Conservation (phyloP, 2,797 vertebrate species). For the Rhabdophis nuchalis region DNA sequence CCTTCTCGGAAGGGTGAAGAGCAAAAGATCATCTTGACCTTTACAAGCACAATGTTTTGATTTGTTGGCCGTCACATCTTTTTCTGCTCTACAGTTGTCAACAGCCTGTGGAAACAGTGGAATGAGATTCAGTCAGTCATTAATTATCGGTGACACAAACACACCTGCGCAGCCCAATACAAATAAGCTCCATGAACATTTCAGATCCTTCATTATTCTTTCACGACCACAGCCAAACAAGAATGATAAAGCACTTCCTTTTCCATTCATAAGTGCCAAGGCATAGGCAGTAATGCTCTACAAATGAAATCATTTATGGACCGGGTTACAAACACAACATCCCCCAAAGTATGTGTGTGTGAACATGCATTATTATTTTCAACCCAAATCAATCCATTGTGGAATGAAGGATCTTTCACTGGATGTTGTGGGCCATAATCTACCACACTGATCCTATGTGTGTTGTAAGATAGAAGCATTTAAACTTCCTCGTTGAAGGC, state of each 20-base stretch:
- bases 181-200: conserved; percentile 11
- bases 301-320: neutral
- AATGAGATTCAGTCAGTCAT: conserved; percentile 51
- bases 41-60: conserved; percentile 55
- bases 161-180: conserved; percentile 17
- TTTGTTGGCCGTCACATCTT: conserved; percentile 41
- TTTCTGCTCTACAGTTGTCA: conserved; percentile 47
- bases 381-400: neutral
- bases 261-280: conserved; percentile 30
- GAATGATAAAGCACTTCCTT: conserved; percentile 10
- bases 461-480: neutral
- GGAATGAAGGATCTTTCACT: neutral
- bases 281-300: neutral
- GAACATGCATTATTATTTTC: neutral
- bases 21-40: conserved; percentile 61
- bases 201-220: conserved; percentile 12
- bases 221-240: neutral
- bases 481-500: neutral
- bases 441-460: neutral
- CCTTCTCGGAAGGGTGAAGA: conserved; percentile 56
- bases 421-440: neutral
- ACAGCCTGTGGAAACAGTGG: conserved; percentile 53
- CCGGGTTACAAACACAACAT: neutral
- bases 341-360: neutral
- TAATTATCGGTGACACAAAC: conserved; percentile 6